These are phyloP conservation scores for Lithophane leautieri DNA, from an alignment of 2,888 invertebrate species.

Conservation along the genomic window DNA sequence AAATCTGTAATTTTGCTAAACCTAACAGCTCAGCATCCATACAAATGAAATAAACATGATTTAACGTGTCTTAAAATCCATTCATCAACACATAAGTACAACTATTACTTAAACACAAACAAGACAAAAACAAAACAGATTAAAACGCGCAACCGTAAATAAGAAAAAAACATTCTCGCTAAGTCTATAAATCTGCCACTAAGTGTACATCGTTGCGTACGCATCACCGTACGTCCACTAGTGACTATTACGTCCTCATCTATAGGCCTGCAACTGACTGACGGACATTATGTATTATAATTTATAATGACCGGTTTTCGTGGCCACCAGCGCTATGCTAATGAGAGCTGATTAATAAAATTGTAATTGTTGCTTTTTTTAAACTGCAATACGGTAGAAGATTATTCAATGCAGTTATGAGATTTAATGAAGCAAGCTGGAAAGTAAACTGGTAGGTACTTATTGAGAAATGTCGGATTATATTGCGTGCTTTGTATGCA, in stretches of 20 bases:
- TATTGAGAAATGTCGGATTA: slow-evolving; percentile 63
- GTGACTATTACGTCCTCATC: slow-evolving; percentile 42
- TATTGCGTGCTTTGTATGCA: slow-evolving; percentile 41
- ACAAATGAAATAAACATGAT: not conserved
- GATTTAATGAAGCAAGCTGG: slow-evolving; percentile 65
- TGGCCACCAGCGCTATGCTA: slow-evolving; percentile 56
- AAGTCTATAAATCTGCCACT: slow-evolving; percentile 51
- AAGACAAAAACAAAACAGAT: slow-evolving; percentile 1
- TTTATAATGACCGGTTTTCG: slow-evolving; percentile 48
- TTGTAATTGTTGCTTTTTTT: slow-evolving; percentile 59
- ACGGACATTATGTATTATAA: slow-evolving; percentile 53
- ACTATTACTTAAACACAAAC: not conserved
- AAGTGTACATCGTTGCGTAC: slow-evolving; percentile 56
- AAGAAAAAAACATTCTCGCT: slow-evolving; percentile 11
- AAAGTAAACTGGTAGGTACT: slow-evolving; percentile 49
- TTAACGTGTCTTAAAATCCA: not conserved
- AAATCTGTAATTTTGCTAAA: not conserved
- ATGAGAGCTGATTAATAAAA: slow-evolving; percentile 56
- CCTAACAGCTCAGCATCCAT: not conserved
- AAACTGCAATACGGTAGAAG: slow-evolving; percentile 50
- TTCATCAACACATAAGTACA: not conserved
- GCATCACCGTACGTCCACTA: slow-evolving; percentile 33
- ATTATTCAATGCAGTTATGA: slow-evolving; percentile 68
- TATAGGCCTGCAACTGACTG: slow-evolving; percentile 36
- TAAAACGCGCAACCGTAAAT: slow-evolving; percentile 2